Base-by-base conservation (phyloP, 1,140 invertebrate species). In the Cecropterus lyciades region DNA sequence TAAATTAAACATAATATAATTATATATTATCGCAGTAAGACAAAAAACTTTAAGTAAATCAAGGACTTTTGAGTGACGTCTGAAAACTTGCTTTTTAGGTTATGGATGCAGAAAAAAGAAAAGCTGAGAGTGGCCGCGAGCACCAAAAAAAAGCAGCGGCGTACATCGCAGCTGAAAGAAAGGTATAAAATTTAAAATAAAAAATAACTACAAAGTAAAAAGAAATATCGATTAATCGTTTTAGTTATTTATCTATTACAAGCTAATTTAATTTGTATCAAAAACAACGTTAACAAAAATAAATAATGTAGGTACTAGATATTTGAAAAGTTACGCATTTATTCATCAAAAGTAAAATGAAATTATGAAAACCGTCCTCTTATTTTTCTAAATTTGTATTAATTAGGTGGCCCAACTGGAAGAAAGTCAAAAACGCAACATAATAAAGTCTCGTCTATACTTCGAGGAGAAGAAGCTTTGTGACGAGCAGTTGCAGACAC, bases 391-490 rank as follows among this genome's bases (percentile, higher is more conserved):
- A 30, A 24, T 53, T 20, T 63, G 11, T 77, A 1, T 93, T 40
- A 30, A 13, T 20, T 45, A 94, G 91, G 94, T 96, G 55, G 94
- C 96, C 65, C 93, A 95, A 40, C 83, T 97, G 17, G 96, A 97
- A 82, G 96, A 96, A 75, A 95, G 95, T 70, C 93, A 97, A 43
- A 95, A 95, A 72, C 94, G 95, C 53, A 95, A 95, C 72, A 97
- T 98, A 24, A 80, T 94, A n/a, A 98, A 96, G 91, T 96, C 95
- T 67, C 96, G 98, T 69, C 96, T 97, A 0, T 99, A 98, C 86
- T 99, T 98, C 85, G 98, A 99, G 82, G 96, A 98, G 93, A 99
- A 99, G 92, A 95, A 96, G 70, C 94, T 97, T 30, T 98, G 98
- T 80, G 97, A 98, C 92, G 96, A 98, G 84, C 95, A 97, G 82